Evolutionary conservation across 1,140 invertebrate genomes (phyloP), one percentile per base, ranked within the genome.

Genomic region (Dysdera silvatica): DNA sequence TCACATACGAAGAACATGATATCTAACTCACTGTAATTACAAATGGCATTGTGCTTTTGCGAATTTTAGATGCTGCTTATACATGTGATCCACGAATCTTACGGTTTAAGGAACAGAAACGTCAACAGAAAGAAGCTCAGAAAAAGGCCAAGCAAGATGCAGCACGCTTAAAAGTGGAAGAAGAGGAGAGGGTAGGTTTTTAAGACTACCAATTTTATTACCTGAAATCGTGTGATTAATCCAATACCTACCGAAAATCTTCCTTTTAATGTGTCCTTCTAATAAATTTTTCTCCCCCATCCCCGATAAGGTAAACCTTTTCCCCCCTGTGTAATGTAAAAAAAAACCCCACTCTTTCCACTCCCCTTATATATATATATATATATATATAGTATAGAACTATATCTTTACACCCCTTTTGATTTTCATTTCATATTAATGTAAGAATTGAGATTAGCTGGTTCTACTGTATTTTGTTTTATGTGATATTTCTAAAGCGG

Each of bases 71-170:
- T 73, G 83, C 91, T 74, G 91, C 92, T 0, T 98, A 98, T 77
- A 85, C 86, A 67, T 84, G 87, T 74, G 96, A 99, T 80, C 95
- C 95, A 1, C 81, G 95, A 67, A 91, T 98, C 70, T 82, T 70
- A 24, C 85, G 85, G 69, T 97, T 97, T 74, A 95, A 91, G 73
- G 89, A 95, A 71, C 90, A 96, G 49, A 94, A 98, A 66, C 94
- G 91, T 71, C 87, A 95, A 68, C 85, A 83, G 65, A 98, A 96
- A 76, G 79, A 87, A 33, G 91, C 91, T 2, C 82, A 83, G 0
- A 98, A 97, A 73, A 80, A 85, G 67, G 94, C 92, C 0, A 90
- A 88, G 77, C 88, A 94, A 80, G 90, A 93, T 72, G 91, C 89
- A 8, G 85, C 83, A 2, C 85, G 85, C 77, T 86, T 86, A 16